Conservation (phyloP, 2,113 vertebrate genomes). For the Boulengeromyrus knoepffleri region DNA sequence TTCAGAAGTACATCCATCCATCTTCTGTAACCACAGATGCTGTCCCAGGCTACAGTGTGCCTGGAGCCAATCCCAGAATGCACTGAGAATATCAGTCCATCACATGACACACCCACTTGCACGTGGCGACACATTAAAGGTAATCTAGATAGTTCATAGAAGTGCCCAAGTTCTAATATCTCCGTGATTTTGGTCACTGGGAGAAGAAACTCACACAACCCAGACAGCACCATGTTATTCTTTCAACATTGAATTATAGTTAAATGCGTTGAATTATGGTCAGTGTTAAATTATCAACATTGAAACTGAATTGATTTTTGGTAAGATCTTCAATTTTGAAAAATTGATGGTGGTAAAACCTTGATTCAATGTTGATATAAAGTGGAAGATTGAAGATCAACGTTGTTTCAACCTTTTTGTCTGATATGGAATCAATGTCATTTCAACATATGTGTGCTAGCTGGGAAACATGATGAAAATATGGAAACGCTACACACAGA, state of each 20-base stretch:
- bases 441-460: too few species aligned
- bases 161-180: background rate
- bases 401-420: too few species aligned
- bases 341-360: too few species aligned
- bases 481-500: background rate
- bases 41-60: background rate
- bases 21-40: background rate
- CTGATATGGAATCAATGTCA: too few species aligned
- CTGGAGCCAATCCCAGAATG: background rate
- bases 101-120: background rate
- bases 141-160: background rate
- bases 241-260: too few species aligned
- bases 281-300: too few species aligned
- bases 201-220: background rate
- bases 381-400: too few species aligned
- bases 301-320: too few species aligned
- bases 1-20: background rate
- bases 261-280: too few species aligned
- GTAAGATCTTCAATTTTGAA: too few species aligned
- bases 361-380: too few species aligned
- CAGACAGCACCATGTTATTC: too few species aligned
- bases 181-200: background rate
- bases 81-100: background rate
- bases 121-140: background rate
- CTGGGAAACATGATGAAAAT: background rate